Evolutionary conservation across 2,888 invertebrate species (phyloP), one percentile per base, ranked within the genome.

Genomic region (Heliconius sara): DNA sequence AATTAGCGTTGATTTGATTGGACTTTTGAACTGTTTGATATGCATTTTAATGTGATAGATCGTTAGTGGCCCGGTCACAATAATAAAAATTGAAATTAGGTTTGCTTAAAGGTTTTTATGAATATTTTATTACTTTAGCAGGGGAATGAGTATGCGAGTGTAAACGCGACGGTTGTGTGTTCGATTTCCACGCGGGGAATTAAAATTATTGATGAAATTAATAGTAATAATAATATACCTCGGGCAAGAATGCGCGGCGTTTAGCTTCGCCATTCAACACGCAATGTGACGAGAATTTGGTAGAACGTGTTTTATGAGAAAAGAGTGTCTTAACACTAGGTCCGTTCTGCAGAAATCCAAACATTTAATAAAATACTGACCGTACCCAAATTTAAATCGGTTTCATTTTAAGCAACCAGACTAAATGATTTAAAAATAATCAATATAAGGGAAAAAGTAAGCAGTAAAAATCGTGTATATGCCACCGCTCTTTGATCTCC

Each of bases 1-100:
- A 88, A 88, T 87, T 87, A 85, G 84, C 82, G 76, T 60, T 83
- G 85, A 85, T 86, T 86, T 85, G 86, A 87, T 87, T 86, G 85
- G 84, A 81, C 81, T 83, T 82, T 82, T 81, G 76, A 83, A 83
- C 83, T 83, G 83, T 84, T 84, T 76, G 79, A 83, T 81, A 83
- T 85, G 85, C 84, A 85, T 86, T 86, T 85, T 84, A 85, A 86
- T 85, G 83, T 79, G 79, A 80, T 78, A 67, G 77, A 74, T 84
- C 82, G 83, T 84, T 84, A 83, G 80, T 73, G n/a, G 73, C 60
- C 34, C 57, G 57, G 57, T 60, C 60, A 73, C 60, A 13, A 73
- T 34, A 73, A 73, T 73, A 60, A 60, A 47, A 39, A 60, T 73
- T 22, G 60, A n/a, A 60, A 25, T 47, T n/a, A 60, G 16, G 3